Base-by-base conservation (phyloP, 1,140 invertebrate genomes). In the Drosophila melanogaster region DNA sequence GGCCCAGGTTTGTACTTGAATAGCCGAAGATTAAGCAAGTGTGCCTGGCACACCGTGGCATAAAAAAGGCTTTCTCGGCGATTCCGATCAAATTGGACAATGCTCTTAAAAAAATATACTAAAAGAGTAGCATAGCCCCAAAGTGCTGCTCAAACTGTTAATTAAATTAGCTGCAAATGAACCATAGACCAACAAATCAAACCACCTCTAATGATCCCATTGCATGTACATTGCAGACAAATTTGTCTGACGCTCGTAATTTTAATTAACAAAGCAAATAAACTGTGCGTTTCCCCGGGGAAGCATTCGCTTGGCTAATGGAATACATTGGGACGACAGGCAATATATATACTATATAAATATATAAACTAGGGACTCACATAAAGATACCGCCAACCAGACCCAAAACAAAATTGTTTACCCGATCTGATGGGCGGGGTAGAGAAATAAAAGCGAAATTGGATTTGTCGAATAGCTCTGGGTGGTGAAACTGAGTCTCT, bases 211-310 rank as follows among this genome's bases (percentile, higher is more conserved):
- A 55, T 22, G 14, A 46, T 22, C n/a, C 30, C n/a, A 7, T 2
- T 1, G 35, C 62, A 49, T 37, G 43, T 30, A 38, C 43, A 41
- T 24, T 11, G 19, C 17, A 24, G 38, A 50, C 57, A 51, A 46
- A 64, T 74, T 56, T 26, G 17, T 15, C 44, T 44, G 55, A 24
- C 17, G 59, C 58, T 66, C 70, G 79, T 71, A 62, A 76, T 69
- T 86, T 83, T 86, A 81, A 86, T 86, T 79, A 86, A 76, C 71
- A 75, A 57, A 56, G 62, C 80, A 74, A 81, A 86, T 83, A 86
- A 86, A 75, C 77, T 51, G 60, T 65, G 61, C 30, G 17, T 22
- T 19, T 40, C 75, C 81, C 57, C 14, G 50, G 78, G 59, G 47
- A 46, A 66, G 67, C 78, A 46, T 71, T 71, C 47, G 56, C 83